Evolutionary conservation across 2,888 invertebrate species (phyloP), one percentile per base, ranked within the genome.

Genomic region (Drosophila macrospina): DNA sequence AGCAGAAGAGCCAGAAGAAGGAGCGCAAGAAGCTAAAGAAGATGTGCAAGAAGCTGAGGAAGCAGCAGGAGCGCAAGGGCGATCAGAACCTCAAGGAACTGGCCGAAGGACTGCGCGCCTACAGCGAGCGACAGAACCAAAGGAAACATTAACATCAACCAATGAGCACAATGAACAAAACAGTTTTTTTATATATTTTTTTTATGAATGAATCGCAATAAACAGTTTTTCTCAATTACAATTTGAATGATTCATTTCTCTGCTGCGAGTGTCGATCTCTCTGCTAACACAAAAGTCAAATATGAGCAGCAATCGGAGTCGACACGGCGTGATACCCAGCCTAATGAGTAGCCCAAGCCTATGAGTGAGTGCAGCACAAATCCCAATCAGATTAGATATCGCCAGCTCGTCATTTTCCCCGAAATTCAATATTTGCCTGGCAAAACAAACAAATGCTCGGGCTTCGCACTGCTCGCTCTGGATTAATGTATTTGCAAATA

Each of bases 21-120:
- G 77, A 89, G 13, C 85, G 82, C 63, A 86, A 81, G 71, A 69
- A 70, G 70, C 64, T 86, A 1, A 87, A 75, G 65, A 87, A 79
- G 55, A 56, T 87, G 57, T 86, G 86, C 77, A 86, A 81, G 56
- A 67, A 74, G 24, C 55, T 84, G 8, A 70, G 16, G 39, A 72
- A 61, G 37, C 69, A 80, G 34, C 67, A 80, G 48, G 71, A 84
- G 26, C 45, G 48, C 36, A 83, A 80, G 5, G 61, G 39, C 1
- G 44, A 47, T 11, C 54, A 45, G 4, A 39, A 47, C 4, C 48
- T 74, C 0, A 13, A 32, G 4, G 67, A 86, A 2, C 54, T 83
- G 15, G 39, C 80, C 34, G 64, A 69, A 1, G 80, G 77, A 8
- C 32, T 88, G 32, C 60, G 67, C 2, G 51, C 34, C 54, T 84